phyloP scores from a whole-genome alignment of 2,797 vertebrate species.

The Glyptemys insculpta region DNA sequence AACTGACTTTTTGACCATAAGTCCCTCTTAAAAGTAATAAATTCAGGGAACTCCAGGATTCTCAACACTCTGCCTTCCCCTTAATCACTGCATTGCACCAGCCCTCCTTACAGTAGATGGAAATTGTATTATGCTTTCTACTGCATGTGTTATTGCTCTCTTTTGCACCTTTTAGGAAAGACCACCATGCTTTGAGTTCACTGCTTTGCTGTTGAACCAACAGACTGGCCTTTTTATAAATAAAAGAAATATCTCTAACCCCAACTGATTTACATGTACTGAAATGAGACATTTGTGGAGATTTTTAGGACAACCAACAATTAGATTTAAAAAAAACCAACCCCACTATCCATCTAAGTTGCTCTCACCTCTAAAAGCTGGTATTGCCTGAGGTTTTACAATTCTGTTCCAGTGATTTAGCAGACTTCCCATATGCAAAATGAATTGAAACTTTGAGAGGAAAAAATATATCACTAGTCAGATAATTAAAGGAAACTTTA shows the following conservation, averaged over 20 bases:
- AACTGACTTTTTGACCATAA: background rate
- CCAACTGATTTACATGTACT: background rate
- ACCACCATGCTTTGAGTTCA: background rate
- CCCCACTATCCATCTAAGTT: background rate
- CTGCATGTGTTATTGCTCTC: background rate
- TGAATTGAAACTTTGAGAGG: background rate
- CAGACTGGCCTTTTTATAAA: too few species aligned
- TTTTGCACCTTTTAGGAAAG: background rate
- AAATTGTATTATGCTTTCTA: background rate
- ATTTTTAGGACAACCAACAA: background rate
- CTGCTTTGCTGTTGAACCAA: background rate
- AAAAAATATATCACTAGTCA: background rate
- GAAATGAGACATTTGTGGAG: background rate
- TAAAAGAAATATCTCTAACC: background rate
- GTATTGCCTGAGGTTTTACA: background rate
- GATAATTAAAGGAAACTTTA: background rate
- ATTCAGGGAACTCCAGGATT: background rate
- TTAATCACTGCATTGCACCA: background rate
- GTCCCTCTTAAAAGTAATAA: background rate
- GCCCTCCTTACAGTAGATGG: background rate
- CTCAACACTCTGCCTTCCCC: background rate
- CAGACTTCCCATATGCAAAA: background rate
- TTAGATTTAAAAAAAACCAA: background rate
- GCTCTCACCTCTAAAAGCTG: background rate
- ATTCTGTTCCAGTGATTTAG: constrained; percentile 4